A percentile compares a stretch with the other conserved stretches of the same genome.
phyloP scores from a whole-genome alignment of 2,888 invertebrate species.

The Pammene fasciana region DNA sequence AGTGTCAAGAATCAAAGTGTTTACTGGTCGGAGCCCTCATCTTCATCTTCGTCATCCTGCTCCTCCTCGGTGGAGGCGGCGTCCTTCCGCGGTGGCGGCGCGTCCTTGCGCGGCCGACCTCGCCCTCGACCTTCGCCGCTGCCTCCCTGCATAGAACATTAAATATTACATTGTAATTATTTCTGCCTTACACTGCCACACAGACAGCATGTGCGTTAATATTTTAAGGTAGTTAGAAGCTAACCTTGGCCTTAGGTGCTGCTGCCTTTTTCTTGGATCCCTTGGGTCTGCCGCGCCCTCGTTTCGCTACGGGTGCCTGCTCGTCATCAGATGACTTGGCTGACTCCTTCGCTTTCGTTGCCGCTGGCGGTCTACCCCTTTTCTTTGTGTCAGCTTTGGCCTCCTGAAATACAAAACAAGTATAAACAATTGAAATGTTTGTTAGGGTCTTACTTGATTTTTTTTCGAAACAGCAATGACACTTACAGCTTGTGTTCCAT shows the following conservation, averaged over 20 bases:
- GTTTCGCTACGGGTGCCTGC: constrained; percentile 79
- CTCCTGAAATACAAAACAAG: constrained; percentile 62
- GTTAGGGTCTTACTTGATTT: no score
- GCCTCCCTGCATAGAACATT: constrained; percentile 57
- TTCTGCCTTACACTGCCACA: no score
- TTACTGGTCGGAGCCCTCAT: constrained; percentile 81
- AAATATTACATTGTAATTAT: no score
- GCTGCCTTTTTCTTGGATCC: constrained; percentile 81
- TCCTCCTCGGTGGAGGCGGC: constrained; percentile 79
- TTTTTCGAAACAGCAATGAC: not conserved
- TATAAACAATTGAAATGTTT: no score
- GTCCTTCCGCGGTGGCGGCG: constrained; percentile 77
- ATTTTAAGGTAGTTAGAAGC: not conserved
- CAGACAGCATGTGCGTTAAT: no score
- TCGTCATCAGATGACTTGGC: constrained; percentile 81
- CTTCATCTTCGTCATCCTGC: constrained; percentile 78
- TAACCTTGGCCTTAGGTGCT: constrained; percentile 74
- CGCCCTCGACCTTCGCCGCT: constrained; percentile 75
- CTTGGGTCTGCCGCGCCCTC: constrained; percentile 82
- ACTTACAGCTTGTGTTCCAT: constrained; percentile 77
- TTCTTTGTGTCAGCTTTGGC: constrained; percentile 79
- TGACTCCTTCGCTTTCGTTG: constrained; percentile 79
- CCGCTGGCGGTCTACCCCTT: constrained; percentile 73
- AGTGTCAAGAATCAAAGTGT: constrained; percentile 59
- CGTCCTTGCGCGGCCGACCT: constrained; percentile 78